Percentiles rank a stretch among this genome's conserved stretches.
Evolutionary conservation across 2,113 vertebrate species (phyloP).

Genomic region (Prunella himalayana): DNA sequence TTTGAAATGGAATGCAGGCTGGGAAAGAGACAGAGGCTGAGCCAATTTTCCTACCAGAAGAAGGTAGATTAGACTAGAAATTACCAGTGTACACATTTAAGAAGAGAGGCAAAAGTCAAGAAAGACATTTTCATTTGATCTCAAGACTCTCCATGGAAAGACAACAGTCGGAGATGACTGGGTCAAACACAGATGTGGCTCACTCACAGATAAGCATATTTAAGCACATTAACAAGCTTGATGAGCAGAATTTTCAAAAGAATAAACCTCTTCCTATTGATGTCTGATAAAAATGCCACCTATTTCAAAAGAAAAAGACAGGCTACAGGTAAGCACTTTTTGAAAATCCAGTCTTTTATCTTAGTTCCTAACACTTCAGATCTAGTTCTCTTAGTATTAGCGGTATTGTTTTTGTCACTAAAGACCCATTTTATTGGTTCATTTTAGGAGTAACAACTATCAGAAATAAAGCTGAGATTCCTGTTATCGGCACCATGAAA

Average conservation of each 20-base stretch:
- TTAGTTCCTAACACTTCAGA: neutral
- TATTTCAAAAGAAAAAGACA: neutral
- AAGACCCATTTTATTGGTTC: neutral
- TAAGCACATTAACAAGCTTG: neutral
- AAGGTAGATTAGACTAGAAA: neutral
- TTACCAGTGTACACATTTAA: neutral
- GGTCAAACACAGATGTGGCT: neutral
- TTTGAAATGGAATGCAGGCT: neutral
- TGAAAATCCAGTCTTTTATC: neutral
- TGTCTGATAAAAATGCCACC: neutral
- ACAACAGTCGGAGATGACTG: neutral
- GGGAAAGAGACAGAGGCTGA: neutral
- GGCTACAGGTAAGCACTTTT: neutral
- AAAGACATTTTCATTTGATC: neutral
- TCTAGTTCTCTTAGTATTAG: neutral
- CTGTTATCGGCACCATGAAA: neutral
- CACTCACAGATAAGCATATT: neutral
- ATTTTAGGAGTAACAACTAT: neutral
- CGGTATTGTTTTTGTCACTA: neutral
- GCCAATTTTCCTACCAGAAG: neutral
- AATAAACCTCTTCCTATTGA: neutral
- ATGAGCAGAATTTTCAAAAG: neutral
- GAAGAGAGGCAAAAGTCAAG: neutral
- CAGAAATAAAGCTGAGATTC: neutral
- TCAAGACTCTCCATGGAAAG: neutral